Evolutionary conservation across 1,140 invertebrate species (phyloP).

Genomic region (Aricia agestis): DNA sequence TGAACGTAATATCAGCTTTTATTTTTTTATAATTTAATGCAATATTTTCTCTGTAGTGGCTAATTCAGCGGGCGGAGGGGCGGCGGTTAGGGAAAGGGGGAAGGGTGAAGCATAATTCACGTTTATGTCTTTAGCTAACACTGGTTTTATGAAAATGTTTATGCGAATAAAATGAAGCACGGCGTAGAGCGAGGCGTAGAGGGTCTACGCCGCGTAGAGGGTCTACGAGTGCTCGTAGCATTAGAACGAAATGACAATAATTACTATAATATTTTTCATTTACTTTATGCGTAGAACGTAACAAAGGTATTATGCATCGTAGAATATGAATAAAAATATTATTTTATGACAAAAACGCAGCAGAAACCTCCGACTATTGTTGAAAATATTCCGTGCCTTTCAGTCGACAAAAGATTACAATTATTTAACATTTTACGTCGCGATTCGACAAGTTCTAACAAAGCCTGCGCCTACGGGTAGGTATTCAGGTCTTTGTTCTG

Average conservation of each 20-base stretch:
- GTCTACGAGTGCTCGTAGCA: background rate
- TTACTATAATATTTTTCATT: background rate
- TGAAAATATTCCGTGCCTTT: background rate
- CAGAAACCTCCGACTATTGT: background rate
- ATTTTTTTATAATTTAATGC: conserved; percentile 4
- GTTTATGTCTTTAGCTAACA: background rate
- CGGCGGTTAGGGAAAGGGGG: too few species aligned
- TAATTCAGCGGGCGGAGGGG: background rate
- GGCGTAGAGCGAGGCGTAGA: background rate
- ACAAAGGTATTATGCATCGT: background rate
- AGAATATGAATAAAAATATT: background rate
- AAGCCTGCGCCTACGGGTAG: background rate
- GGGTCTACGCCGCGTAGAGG: too few species aligned
- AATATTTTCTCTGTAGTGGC: conserved; percentile 3
- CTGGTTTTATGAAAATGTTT: background rate
- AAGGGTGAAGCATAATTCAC: background rate
- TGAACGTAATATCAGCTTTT: conserved; percentile 1
- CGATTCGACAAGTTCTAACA: background rate
- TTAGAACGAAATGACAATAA: background rate
- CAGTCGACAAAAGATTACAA: background rate
- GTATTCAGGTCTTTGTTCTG: background rate
- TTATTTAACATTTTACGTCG: background rate
- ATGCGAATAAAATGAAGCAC: background rate
- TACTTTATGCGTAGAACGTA: too few species aligned
- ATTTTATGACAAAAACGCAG: background rate